These are phyloP conservation scores for Nycticryphes semicollaris DNA, from an alignment of 2,113 vertebrate genomes.

Conservation along the genomic window DNA sequence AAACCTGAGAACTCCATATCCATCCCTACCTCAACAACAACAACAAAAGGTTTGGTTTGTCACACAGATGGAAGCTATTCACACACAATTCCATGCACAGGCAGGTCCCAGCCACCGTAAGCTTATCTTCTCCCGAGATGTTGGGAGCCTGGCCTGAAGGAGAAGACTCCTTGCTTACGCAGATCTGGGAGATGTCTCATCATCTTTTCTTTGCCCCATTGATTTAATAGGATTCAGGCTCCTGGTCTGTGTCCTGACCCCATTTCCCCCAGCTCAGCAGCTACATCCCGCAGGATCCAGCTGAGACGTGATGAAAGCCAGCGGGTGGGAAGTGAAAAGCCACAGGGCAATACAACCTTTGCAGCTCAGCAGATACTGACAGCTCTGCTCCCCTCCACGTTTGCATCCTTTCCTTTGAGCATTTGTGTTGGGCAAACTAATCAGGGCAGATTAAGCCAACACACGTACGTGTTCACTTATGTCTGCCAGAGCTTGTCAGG, in stretches of 20 bases:
- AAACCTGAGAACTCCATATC: neutral
- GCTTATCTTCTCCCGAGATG: neutral
- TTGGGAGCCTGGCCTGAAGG: neutral
- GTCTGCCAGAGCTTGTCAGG: neutral
- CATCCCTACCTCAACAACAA: neutral
- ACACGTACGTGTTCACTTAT: fast-evolving
- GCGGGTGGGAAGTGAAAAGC: fast-evolving
- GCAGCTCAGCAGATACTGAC: neutral
- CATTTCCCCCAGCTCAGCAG: neutral
- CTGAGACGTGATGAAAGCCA: fast-evolving
- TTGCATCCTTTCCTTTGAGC: too few species aligned
- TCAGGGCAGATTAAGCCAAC: neutral
- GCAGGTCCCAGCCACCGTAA: too few species aligned
- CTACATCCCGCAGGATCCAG: neutral
- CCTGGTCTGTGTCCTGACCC: neutral
- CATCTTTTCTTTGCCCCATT: neutral
- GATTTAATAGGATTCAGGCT: neutral
- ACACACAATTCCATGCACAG: neutral
- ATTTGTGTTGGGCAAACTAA: neutral
- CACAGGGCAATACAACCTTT: neutral
- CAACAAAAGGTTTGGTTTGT: neutral
- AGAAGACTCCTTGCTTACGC: neutral
- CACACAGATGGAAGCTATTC: neutral
- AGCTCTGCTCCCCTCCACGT: neutral
- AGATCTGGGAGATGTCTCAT: neutral